These are phyloP conservation scores for Eulemur rufifrons DNA, from an alignment of 2,113 vertebrate genomes.

Conservation along the genomic window DNA sequence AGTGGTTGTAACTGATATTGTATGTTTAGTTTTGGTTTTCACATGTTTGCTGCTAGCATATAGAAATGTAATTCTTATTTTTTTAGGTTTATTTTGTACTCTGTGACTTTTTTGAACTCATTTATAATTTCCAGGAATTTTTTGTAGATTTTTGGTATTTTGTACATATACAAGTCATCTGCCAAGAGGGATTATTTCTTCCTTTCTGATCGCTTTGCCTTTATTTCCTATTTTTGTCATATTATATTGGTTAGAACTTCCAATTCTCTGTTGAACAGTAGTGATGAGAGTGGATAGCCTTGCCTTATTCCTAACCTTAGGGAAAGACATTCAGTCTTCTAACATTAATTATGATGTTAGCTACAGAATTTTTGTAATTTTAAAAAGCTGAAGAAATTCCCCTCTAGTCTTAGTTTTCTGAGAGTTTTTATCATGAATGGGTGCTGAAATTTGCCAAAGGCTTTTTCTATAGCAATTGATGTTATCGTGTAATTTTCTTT, in stretches of 20 bases:
- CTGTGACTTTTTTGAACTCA: neutral
- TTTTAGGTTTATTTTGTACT: neutral
- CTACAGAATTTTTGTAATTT: neutral
- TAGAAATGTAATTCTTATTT: neutral
- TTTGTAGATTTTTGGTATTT: neutral
- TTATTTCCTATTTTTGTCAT: neutral
- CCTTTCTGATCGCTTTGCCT: neutral
- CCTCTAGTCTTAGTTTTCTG: neutral
- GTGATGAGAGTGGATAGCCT: neutral
- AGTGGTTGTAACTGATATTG: neutral
- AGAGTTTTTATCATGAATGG: neutral
- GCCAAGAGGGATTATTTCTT: neutral
- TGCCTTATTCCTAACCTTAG: neutral
- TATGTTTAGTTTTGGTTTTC: neutral
- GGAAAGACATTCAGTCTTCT: neutral
- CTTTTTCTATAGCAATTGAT: neutral
- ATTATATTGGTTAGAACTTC: neutral
- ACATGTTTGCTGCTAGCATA: neutral
- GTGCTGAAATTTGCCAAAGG: neutral
- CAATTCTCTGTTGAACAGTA: neutral
- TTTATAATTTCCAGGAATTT: neutral
- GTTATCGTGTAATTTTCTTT: neutral
- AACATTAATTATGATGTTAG: neutral
- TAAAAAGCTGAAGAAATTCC: neutral
- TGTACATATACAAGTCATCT: neutral